Percentiles rank a stretch among this genome's conserved stretches.
Evolutionary conservation across 92 coral and sea anemone species (phyloP).

Genomic region (Blastomussa wellsi): DNA sequence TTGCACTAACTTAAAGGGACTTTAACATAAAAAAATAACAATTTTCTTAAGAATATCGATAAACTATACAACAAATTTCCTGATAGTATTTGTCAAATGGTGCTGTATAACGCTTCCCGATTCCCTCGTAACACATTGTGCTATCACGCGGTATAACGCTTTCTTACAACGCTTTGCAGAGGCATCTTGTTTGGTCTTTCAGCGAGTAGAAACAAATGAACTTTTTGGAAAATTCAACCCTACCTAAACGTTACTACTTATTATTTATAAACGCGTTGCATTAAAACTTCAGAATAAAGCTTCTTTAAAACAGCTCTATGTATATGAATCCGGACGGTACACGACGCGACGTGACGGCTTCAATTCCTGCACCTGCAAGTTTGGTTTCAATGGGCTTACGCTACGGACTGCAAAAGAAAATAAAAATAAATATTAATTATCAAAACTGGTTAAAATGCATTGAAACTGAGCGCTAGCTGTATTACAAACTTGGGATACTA

Average conservation of each 20-base stretch:
- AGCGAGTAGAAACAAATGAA: not conserved
- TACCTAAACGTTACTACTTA: not conserved
- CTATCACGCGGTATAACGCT: not conserved
- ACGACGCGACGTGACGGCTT: not conserved
- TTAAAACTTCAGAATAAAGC: constrained; percentile 5
- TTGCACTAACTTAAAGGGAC: no score
- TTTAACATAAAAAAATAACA: not conserved
- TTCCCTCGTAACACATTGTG: not conserved
- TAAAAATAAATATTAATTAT: not conserved
- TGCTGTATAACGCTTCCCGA: not conserved
- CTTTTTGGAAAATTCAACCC: not conserved
- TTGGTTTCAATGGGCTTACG: not conserved
- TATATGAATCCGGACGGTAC: not conserved
- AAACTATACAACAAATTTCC: not conserved
- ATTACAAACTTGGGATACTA: not conserved
- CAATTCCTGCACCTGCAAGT: not conserved
- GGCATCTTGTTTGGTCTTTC: not conserved
- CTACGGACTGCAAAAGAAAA: constrained; percentile 15
- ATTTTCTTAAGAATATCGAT: not conserved
- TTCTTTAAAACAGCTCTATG: not conserved
- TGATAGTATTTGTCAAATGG: not conserved
- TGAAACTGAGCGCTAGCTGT: not conserved
- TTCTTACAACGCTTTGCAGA: not conserved
- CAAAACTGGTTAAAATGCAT: not conserved
- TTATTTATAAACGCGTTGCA: not conserved